Percentiles rank a stretch among this genome's conserved stretches.
Conservation (phyloP, 64 coral and sea anemone species). For the Pachyseris speciosa region DNA sequence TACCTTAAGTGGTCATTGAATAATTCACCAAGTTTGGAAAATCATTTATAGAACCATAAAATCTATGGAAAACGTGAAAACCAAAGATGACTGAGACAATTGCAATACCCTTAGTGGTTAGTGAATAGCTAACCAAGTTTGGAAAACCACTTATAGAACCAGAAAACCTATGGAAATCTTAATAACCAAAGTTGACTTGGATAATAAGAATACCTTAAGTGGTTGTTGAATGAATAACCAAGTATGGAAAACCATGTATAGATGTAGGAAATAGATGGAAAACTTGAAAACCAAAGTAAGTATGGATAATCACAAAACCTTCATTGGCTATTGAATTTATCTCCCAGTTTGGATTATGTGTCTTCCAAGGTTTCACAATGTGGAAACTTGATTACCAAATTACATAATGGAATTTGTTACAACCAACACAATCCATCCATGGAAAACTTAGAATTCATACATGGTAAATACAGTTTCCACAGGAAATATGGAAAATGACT, state of each 20-base stretch:
- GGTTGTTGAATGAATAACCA: background rate
- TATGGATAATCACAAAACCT: background rate
- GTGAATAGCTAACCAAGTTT: too few relatives aligned
- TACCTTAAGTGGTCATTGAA: too few relatives aligned
- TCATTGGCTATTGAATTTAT: background rate
- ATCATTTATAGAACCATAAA: too few relatives aligned
- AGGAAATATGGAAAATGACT: conserved; percentile 2
- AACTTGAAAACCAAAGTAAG: background rate
- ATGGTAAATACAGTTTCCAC: background rate
- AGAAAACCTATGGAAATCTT: too few relatives aligned
- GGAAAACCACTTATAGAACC: too few relatives aligned
- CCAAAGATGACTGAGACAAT: background rate
- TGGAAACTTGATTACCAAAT: conserved; percentile 3
- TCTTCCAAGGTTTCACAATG: background rate
- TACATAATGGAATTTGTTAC: background rate
- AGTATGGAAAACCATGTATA: background rate
- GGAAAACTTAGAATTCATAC: background rate
- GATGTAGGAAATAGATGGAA: background rate
- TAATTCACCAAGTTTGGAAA: too few relatives aligned
- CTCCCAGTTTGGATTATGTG: conserved; percentile 4
- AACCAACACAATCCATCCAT: background rate
- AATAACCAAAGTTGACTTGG: too few relatives aligned
- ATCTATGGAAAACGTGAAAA: too few relatives aligned
- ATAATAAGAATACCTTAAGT: background rate
- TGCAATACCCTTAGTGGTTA: background rate